A percentile compares a stretch with the other conserved stretches of the same genome.
Evolutionary conservation across 2,113 vertebrate genomes (phyloP).

Genomic region (Lamprologus sp.): DNA sequence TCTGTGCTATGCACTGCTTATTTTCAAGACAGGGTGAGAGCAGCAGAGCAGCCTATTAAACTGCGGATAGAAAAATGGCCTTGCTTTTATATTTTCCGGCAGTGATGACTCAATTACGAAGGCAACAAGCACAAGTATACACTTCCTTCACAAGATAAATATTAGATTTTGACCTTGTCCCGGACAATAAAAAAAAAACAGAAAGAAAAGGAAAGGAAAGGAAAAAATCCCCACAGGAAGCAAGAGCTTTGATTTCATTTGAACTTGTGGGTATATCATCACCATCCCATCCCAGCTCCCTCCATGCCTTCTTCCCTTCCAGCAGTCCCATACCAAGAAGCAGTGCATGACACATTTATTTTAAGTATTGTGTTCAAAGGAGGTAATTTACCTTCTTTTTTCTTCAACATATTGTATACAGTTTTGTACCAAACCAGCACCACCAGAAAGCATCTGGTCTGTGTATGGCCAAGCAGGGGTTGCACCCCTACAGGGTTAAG

Average conservation of each 20-base stretch:
- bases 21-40: slow-evolving; percentile 35
- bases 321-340: neutral
- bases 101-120: slow-evolving; percentile 43
- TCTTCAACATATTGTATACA: neutral
- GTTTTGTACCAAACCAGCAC: neutral
- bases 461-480: neutral
- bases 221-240: slow-evolving; percentile 17
- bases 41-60: slow-evolving; percentile 12
- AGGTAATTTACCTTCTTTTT: neutral
- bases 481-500: neutral
- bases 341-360: neutral
- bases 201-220: neutral
- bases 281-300: neutral
- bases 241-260: slow-evolving; percentile 28
- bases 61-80: slow-evolving; percentile 5
- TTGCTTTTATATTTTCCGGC: neutral
- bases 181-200: slow-evolving; percentile 1
- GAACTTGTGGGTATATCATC: slow-evolving; percentile 12
- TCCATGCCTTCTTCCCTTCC: neutral
- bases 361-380: neutral
- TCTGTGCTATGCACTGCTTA: slow-evolving; percentile 21
- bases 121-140: slow-evolving; percentile 13
- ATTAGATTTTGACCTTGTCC: slow-evolving; percentile 55
- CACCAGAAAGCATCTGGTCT: neutral
- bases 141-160: slow-evolving; percentile 50